Percentiles rank a stretch among this genome's conserved stretches.
These are phyloP conservation scores for Apostichopus japonicus DNA, from an alignment of 35 echinoderm and acorn worm species.

Conservation along the genomic window DNA sequence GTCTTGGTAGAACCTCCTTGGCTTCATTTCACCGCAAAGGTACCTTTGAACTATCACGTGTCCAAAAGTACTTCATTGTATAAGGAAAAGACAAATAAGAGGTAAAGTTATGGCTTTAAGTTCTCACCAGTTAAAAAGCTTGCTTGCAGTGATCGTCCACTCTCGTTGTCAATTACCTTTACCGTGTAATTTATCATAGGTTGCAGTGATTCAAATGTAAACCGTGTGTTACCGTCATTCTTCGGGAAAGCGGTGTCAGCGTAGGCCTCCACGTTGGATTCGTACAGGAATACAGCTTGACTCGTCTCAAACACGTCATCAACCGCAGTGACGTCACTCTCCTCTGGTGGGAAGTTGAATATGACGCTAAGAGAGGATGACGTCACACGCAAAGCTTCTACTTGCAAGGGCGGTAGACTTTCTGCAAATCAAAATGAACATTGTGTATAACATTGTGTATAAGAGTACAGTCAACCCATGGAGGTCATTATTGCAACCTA, in stretches of 20 bases:
- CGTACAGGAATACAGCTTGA: constrained; percentile 24
- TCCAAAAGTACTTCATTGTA: too few relatives aligned
- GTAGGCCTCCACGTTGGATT: not conserved
- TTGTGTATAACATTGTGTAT: not conserved
- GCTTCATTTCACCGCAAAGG: not conserved
- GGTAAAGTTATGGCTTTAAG: too few relatives aligned
- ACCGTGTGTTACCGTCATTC: not conserved
- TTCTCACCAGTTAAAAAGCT: constrained; percentile 15
- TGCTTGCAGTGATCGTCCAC: not conserved
- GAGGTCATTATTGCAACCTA: too few relatives aligned
- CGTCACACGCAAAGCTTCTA: not conserved
- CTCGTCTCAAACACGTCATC: not conserved
- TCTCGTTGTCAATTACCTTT: constrained; percentile 42
- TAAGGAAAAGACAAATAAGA: too few relatives aligned
- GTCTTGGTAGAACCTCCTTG: not conserved
- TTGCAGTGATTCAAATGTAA: constrained; percentile 14
- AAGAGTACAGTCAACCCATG: not conserved
- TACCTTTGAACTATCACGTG: too few relatives aligned
- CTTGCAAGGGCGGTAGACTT: not conserved
- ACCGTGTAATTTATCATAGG: constrained; percentile 34
- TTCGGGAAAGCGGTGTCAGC: constrained; percentile 17
- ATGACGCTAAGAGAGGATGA: constrained; percentile 15
- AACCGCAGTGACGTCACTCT: too few relatives aligned
- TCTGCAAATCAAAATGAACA: not conserved
- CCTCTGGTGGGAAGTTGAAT: not conserved